phyloP scores from a whole-genome alignment of 2,113 vertebrate species.

The Gymnocephalus cernua region DNA sequence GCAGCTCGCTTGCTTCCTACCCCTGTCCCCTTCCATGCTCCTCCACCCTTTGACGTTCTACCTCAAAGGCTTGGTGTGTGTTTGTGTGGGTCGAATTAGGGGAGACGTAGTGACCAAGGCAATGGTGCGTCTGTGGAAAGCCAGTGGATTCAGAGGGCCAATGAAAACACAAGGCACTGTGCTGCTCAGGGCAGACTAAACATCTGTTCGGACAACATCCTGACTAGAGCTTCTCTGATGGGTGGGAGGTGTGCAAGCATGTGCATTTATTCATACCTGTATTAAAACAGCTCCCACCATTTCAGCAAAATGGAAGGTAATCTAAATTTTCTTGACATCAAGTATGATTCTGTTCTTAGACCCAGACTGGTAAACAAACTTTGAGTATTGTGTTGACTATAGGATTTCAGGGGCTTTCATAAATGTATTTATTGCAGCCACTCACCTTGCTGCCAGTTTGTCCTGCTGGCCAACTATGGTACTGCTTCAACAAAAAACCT shows the following conservation, averaged over 20 bases:
- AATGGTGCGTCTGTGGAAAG: conserved; percentile 70
- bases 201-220: conserved; percentile 81
- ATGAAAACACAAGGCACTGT: conserved; percentile 75
- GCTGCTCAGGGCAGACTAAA: conserved; percentile 80
- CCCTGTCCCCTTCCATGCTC: conserved; percentile 52
- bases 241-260: conserved; percentile 46
- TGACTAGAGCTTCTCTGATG: conserved; percentile 57
- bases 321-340: neutral
- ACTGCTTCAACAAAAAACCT: no score
- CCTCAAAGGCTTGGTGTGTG: conserved; percentile 65
- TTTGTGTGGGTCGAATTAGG: conserved; percentile 38
- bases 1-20: conserved; percentile 45
- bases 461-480: no score
- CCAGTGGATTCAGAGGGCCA: conserved; percentile 71
- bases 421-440: neutral
- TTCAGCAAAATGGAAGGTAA: conserved; percentile 14
- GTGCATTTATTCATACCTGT: conserved; percentile 37
- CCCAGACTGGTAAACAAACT: neutral
- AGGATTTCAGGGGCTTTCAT: neutral
- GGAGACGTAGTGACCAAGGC: conserved; percentile 50
- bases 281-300: conserved; percentile 23
- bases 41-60: conserved; percentile 57
- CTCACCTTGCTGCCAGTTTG: no score
- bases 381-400: neutral
- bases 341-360: conserved; percentile 13